Percentiles rank a stretch among this genome's conserved stretches.
phyloP scores from a whole-genome alignment of 2,113 vertebrate genomes.

The Heptranchias perlo region DNA sequence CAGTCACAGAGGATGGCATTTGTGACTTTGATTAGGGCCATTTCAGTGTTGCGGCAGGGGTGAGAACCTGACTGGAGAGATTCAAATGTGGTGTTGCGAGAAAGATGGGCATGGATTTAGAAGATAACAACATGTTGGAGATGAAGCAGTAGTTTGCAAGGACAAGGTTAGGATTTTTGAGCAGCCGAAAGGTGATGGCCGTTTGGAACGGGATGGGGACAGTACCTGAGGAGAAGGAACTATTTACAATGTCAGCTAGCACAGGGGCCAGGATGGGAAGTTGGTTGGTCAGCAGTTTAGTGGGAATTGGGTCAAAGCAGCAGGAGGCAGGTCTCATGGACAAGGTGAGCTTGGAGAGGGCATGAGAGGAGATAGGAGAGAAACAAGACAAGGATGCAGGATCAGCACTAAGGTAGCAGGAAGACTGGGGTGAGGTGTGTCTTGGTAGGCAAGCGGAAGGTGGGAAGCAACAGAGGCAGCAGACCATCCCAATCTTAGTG shows the following conservation, averaged over 20 bases:
- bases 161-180: not conserved
- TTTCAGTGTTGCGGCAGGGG: too few relatives aligned
- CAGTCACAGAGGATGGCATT: too few relatives aligned
- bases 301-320: too few relatives aligned
- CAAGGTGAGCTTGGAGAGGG: not conserved
- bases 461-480: not conserved
- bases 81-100: too few relatives aligned
- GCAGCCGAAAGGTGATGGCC: too few relatives aligned
- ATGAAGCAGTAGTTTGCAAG: not conserved
- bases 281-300: not conserved
- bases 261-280: not conserved
- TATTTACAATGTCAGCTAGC: not conserved
- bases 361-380: not conserved
- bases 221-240: not conserved
- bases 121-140: too few relatives aligned
- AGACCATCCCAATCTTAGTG: not conserved
- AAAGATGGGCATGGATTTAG: too few relatives aligned
- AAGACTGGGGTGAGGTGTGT: not conserved
- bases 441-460: not conserved
- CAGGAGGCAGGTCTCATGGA: too few relatives aligned
- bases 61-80: not conserved
- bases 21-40: too few relatives aligned
- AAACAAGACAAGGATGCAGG: not conserved
- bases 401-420: not conserved
- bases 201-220: not conserved